These are phyloP conservation scores for Zhuqinia jingwanae DNA, from an alignment of 2,888 invertebrate species.

Conservation along the genomic window DNA sequence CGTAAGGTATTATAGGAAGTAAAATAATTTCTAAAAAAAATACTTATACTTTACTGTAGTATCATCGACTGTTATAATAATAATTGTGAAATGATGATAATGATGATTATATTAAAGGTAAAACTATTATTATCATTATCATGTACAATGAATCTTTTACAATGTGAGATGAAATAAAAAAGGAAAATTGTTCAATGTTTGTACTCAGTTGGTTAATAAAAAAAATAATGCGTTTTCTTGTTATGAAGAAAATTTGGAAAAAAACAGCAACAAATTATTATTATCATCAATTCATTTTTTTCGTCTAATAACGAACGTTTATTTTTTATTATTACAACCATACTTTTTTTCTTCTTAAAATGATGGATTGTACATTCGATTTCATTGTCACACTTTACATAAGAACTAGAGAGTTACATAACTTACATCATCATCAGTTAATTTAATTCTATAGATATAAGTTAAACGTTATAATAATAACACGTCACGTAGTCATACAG, in stretches of 20 bases:
- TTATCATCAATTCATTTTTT: not conserved
- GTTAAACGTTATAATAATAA: not conserved
- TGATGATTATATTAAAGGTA: not conserved
- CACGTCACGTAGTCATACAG: constrained; percentile 37
- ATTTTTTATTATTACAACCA: constrained; percentile 62
- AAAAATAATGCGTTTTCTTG: constrained; percentile 43
- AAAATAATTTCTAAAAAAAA: constrained; percentile 14
- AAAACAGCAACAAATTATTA: not conserved
- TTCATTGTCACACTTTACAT: constrained; percentile 73
- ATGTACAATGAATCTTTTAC: constrained; percentile 43
- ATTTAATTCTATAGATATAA: not conserved
- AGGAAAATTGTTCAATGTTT: constrained; percentile 62
- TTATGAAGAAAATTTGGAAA: constrained; percentile 37
- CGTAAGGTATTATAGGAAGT: constrained; percentile 21
- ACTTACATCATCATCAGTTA: constrained; percentile 25
- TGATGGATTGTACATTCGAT: constrained; percentile 73
- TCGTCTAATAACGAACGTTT: constrained; percentile 60
- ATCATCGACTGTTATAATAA: constrained; percentile 34
- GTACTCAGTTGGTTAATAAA: constrained; percentile 71
- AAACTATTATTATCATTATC: constrained; percentile 20
- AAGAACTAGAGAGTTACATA: constrained; percentile 43
- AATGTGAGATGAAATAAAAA: constrained; percentile 15
- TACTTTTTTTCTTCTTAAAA: constrained; percentile 58
- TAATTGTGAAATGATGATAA: not conserved
- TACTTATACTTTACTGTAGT: constrained; percentile 53